Base-by-base conservation (phyloP, 2,797 vertebrate species). In the Anniella stebbinsi region DNA sequence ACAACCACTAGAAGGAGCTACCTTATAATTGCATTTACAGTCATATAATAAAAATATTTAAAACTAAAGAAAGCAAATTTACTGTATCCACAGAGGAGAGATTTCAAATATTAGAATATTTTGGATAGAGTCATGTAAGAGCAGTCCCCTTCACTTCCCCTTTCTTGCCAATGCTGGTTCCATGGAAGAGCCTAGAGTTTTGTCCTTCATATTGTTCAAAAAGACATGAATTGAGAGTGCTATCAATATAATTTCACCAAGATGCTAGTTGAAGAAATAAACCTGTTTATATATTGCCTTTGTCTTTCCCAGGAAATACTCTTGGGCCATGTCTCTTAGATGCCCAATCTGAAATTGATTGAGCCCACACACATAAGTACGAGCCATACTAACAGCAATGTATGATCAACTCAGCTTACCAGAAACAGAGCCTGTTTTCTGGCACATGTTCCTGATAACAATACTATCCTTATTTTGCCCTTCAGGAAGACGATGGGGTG, bases 1-100 rank as follows among this genome's bases (percentile, higher is more conserved):
- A 75, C 28, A 80, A 67, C 91, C 93, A 90, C 93, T 91, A 95
- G 94, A 93, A 91, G 91, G 90, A 93, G 92, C 91, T 87, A 90
- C 75, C 87, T 91, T 60, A 67, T n/a, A 89, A 66, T 41, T 54
- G 51, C 51, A 85, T 78, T 84, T 48, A 9, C 28, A 69, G 12
- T 23, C n/a, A 8, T 66, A 38, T 38, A 15, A 70, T 10, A 80
- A 57, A 80, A 8, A n/a, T 81, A 36, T 36, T 63, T 60, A 60
- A 63, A 38, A 2, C 23, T 57, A 36, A 21, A 63, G 5, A 82
- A 63, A 33, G 51, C 5, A 70, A 70, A 70, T n/a, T 33, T 70
- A n/a, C 51, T n/a, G 36, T 84, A 9, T 8, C n/a, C 28, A 69
- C 25, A 8, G 15, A 67, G 4, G 13, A 70, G 41, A 23, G 15